A percentile compares a stretch with the other conserved stretches of the same genome.
These are phyloP conservation scores for Ailurus styani DNA, from an alignment of 2,113 vertebrate species.

Conservation along the genomic window DNA sequence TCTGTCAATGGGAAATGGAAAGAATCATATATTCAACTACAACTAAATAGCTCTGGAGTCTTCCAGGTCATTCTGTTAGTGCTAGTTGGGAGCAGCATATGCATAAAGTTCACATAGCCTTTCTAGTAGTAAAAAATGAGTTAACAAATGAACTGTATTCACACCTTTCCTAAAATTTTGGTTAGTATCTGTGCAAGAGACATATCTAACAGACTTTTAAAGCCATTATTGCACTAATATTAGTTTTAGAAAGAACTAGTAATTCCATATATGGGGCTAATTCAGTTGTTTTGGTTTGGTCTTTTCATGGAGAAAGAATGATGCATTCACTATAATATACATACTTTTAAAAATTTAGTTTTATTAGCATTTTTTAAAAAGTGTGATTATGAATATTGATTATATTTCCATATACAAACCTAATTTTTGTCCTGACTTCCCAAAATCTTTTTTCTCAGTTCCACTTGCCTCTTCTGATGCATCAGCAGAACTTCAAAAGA, in stretches of 20 bases:
- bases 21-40: background rate
- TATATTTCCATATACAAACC: background rate
- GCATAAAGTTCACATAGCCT: background rate
- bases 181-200: conserved; percentile 10
- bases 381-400: background rate
- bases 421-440: conserved; percentile 20
- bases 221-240: background rate
- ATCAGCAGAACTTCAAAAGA: conserved; percentile 56
- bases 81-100: background rate
- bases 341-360: background rate
- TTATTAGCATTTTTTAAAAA: conserved; percentile 27
- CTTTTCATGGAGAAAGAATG: background rate
- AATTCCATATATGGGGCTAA: background rate
- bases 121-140: background rate
- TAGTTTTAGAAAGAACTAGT: background rate
- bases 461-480: conserved; percentile 61
- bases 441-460: conserved; percentile 60
- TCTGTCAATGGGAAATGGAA: background rate
- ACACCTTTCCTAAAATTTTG: background rate
- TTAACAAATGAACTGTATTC: background rate
- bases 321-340: background rate
- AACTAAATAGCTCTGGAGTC: background rate
- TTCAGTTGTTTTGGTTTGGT: conserved; percentile 25
- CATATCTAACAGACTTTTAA: background rate
- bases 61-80: background rate